A percentile compares a stretch with the other conserved stretches of the same genome.
These are phyloP conservation scores for Pristis pectinata DNA, from an alignment of 2,797 vertebrate genomes.

Conservation along the genomic window DNA sequence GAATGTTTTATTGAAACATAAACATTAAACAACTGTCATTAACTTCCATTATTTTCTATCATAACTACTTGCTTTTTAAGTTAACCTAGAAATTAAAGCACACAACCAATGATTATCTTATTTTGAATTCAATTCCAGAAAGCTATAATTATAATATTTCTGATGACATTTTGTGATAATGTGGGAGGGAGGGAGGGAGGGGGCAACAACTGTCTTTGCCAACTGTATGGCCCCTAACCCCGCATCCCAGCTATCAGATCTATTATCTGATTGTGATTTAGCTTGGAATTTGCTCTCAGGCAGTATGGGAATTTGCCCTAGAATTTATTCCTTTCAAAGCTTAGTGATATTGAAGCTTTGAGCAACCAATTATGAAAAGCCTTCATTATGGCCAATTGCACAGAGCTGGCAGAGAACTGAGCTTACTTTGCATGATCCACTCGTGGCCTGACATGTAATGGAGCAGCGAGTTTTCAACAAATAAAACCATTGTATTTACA, in stretches of 20 bases:
- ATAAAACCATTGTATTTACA: conserved; percentile 33
- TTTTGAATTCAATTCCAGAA: conserved; percentile 11
- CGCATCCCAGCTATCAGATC: conserved; percentile 10
- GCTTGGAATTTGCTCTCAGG: conserved; percentile 32
- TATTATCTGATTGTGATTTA: conserved; percentile 29
- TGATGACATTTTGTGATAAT: conserved; percentile 33
- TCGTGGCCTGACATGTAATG: conserved; percentile 19
- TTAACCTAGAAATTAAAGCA: conserved; percentile 17
- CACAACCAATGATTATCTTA: conserved; percentile 17
- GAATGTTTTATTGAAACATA: conserved; percentile 21
- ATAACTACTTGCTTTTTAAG: not conserved
- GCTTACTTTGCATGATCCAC: conserved; percentile 21
- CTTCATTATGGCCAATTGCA: conserved; percentile 35
- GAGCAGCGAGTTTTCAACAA: conserved; percentile 21
- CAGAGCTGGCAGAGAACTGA: conserved; percentile 21
- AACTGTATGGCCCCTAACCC: conserved; percentile 21
- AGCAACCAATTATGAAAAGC: conserved; percentile 28
- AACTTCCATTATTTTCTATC: not conserved
- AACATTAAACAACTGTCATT: conserved; percentile 25
- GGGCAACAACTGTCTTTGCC: conserved; percentile 28
- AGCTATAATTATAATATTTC: conserved; percentile 25
- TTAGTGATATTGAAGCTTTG: conserved; percentile 31
- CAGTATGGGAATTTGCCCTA: conserved; percentile 31
- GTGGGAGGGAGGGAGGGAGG: not conserved
- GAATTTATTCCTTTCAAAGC: conserved; percentile 26